Percentiles rank a stretch among this genome's conserved stretches.
phyloP scores from a whole-genome alignment of 2,888 invertebrate species.

The Stratiomys singularior region DNA sequence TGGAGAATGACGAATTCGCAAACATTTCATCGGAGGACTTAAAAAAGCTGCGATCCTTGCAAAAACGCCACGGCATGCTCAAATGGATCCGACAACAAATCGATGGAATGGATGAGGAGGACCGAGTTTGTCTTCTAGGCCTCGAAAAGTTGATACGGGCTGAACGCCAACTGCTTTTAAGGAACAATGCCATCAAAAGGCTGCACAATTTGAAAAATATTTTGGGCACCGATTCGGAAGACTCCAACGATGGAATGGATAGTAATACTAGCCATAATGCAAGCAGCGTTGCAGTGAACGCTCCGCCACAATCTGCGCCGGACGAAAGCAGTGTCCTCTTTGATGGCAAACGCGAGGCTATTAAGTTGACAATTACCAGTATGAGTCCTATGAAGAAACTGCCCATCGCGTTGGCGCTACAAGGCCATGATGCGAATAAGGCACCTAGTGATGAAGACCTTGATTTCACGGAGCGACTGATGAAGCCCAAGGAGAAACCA shows the following conservation, averaged over 20 bases:
- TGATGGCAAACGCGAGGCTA: conserved; percentile 62
- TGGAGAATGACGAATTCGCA: neutral
- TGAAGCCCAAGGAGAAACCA: conserved; percentile 59
- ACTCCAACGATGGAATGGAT: neutral
- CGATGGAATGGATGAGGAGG: conserved; percentile 49
- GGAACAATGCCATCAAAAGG: conserved; percentile 38
- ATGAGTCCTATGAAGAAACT: conserved; percentile 57
- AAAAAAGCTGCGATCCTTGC: conserved; percentile 43
- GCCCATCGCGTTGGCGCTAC: conserved; percentile 54
- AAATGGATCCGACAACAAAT: conserved; percentile 46
- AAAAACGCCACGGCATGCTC: conserved; percentile 47
- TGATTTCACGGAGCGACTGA: conserved; percentile 58
- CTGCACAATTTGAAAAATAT: neutral
- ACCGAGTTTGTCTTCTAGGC: conserved; percentile 47
- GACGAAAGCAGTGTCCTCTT: conserved; percentile 55
- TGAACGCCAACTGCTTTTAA: conserved; percentile 47
- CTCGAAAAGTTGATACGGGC: conserved; percentile 48
- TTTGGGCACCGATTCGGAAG: conserved; percentile 29
- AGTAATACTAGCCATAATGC: neutral
- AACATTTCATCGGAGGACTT: conserved; percentile 44
- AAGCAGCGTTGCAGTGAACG: neutral
- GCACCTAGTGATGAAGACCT: conserved; percentile 55
- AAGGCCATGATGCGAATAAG: conserved; percentile 51
- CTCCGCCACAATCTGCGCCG: neutral
- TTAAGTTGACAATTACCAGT: conserved; percentile 61